phyloP scores from a whole-genome alignment of 2,113 vertebrate genomes.

The Hyaena hyaena region DNA sequence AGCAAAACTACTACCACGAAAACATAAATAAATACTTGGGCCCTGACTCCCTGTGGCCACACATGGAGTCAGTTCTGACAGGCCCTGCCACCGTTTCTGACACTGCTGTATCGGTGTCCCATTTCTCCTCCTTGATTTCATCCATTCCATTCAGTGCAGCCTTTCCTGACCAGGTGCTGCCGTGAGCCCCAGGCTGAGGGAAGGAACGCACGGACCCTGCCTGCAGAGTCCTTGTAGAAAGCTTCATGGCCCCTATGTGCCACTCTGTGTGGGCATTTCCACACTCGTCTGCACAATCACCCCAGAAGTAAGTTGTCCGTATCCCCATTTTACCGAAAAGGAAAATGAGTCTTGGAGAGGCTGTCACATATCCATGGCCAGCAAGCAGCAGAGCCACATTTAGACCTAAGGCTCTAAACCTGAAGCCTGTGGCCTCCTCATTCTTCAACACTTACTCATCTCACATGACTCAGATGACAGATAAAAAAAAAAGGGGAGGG shows the following conservation, averaged over 20 bases:
- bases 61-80: not conserved
- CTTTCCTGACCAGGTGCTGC: not conserved
- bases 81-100: not conserved
- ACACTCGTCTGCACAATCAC: not conserved
- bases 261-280: not conserved
- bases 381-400: not conserved
- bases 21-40: not conserved
- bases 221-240: not conserved
- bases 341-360: not conserved
- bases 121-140: not conserved
- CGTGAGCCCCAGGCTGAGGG: accelerated
- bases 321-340: not conserved
- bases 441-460: not conserved
- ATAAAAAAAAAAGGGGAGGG: not conserved
- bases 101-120: not conserved
- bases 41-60: not conserved
- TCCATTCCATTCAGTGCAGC: not conserved
- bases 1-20: not conserved
- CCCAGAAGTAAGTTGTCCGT: not conserved
- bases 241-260: too few relatives aligned
- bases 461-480: not conserved
- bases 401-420: not conserved
- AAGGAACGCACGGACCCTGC: not conserved
- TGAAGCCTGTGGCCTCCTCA: not conserved
- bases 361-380: not conserved